Conservation (phyloP, 2,113 vertebrate genomes). For the Piaya cayana region DNA sequence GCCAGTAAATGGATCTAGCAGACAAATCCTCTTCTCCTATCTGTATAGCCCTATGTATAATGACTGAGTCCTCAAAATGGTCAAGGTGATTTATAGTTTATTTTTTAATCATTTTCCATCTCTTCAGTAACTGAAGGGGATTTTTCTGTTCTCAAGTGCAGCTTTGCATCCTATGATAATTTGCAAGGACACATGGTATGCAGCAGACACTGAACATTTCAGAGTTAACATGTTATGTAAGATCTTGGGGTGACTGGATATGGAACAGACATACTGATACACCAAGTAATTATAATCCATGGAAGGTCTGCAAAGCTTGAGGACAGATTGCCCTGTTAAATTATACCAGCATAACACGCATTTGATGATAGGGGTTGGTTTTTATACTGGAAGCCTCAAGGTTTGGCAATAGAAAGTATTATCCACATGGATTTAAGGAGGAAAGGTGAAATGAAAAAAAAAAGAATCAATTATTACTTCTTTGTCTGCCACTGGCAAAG, state of each 20-base stretch:
- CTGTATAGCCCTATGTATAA: background rate
- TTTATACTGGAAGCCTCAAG: background rate
- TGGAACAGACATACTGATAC: background rate
- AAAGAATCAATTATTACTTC: background rate
- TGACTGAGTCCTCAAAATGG: background rate
- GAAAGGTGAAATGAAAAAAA: background rate
- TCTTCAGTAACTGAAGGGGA: background rate
- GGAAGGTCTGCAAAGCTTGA: background rate
- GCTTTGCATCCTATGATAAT: background rate
- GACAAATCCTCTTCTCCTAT: background rate
- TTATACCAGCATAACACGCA: background rate
- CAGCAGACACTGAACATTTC: background rate
- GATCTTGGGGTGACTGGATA: background rate
- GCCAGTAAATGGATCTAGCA: background rate
- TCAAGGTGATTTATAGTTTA: background rate
- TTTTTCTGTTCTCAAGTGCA: background rate
- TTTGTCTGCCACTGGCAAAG: background rate
- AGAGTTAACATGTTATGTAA: background rate
- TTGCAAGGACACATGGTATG: background rate
- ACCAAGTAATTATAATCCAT: background rate
- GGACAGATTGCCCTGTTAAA: background rate
- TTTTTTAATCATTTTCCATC: background rate
- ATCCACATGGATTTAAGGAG: background rate
- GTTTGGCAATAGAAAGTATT: background rate
- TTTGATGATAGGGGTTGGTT: background rate